Evolutionary conservation across 1,140 invertebrate species (phyloP).

Genomic region (Trachymyrmex cornetzi): DNA sequence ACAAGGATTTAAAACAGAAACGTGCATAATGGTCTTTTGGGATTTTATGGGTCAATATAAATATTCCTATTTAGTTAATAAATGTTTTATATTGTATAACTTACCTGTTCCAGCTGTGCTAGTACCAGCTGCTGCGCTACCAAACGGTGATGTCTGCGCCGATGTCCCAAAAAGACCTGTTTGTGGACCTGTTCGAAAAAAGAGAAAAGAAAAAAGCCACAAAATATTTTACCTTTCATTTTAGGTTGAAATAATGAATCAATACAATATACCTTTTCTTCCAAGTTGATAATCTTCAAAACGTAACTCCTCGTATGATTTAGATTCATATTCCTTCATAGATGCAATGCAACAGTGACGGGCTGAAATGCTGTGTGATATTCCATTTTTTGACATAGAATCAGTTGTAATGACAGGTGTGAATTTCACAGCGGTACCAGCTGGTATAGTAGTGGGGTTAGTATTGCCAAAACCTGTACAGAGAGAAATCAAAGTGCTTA

Average conservation of each 20-base stretch:
- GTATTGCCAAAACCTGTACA: constrained; percentile 87
- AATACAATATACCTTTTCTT: constrained; percentile 90
- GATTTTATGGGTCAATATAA: no score
- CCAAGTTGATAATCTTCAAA: constrained; percentile 97
- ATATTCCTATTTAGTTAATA: neutral
- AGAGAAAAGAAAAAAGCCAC: neutral
- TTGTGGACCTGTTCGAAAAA: constrained; percentile 79
- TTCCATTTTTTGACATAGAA: constrained; percentile 95
- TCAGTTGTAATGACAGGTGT: constrained; percentile 95
- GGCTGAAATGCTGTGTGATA: constrained; percentile 94
- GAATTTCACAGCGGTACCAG: constrained; percentile 94
- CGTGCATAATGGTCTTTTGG: neutral
- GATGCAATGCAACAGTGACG: constrained; percentile 98
- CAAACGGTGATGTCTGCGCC: constrained; percentile 86
- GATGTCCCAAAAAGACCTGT: constrained; percentile 88
- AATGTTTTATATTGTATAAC: constrained; percentile 34
- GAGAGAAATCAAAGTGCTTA: constrained; percentile 24
- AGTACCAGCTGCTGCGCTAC: constrained; percentile 80
- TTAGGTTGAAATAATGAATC: constrained; percentile 12
- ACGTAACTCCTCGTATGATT: constrained; percentile 97
- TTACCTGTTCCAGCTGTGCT: constrained; percentile 83
- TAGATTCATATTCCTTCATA: constrained; percentile 99
- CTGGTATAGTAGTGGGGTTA: constrained; percentile 81
- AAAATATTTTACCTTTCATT: neutral
- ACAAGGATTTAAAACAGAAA: neutral